These are phyloP conservation scores for Aphidius ervi DNA, from an alignment of 1,140 invertebrate species.

Conservation along the genomic window DNA sequence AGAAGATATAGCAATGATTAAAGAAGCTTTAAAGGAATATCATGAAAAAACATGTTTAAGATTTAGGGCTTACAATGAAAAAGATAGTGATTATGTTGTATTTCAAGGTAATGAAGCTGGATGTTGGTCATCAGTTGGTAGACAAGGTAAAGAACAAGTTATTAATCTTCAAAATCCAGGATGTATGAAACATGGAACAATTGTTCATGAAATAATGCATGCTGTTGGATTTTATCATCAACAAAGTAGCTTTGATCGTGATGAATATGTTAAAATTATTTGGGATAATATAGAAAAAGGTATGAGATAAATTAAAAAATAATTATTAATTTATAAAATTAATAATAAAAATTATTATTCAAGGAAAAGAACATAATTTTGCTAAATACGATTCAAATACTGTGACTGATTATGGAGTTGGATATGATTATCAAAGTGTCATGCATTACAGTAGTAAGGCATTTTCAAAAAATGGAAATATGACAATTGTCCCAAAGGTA, in stretches of 20 bases:
- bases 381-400: slow-evolving; percentile 58
- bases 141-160: slow-evolving; percentile 57
- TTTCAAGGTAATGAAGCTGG: slow-evolving; percentile 45
- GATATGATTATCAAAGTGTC: slow-evolving; percentile 76
- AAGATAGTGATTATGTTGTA: slow-evolving; percentile 55
- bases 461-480: slow-evolving; percentile 69
- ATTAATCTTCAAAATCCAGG: slow-evolving; percentile 57
- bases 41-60: slow-evolving; percentile 59
- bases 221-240: slow-evolving; percentile 67
- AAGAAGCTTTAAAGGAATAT: slow-evolving; percentile 54
- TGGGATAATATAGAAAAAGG: slow-evolving; percentile 61
- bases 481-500: slow-evolving; percentile 68
- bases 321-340: neutral
- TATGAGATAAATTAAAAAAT: slow-evolving; percentile 13
- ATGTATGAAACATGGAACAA: slow-evolving; percentile 58
- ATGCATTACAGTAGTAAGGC: slow-evolving; percentile 80
- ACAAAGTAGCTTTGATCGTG: slow-evolving; percentile 63
- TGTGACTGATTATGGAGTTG: slow-evolving; percentile 61
- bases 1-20: slow-evolving; percentile 50
- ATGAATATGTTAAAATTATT: slow-evolving; percentile 60
- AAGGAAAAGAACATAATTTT: slow-evolving; percentile 65
- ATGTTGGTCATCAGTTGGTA: slow-evolving; percentile 58
- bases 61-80: slow-evolving; percentile 56
- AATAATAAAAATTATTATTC: neutral
- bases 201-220: slow-evolving; percentile 65